phyloP scores from a whole-genome alignment of 2,113 vertebrate genomes.

The Calidris pugnax region DNA sequence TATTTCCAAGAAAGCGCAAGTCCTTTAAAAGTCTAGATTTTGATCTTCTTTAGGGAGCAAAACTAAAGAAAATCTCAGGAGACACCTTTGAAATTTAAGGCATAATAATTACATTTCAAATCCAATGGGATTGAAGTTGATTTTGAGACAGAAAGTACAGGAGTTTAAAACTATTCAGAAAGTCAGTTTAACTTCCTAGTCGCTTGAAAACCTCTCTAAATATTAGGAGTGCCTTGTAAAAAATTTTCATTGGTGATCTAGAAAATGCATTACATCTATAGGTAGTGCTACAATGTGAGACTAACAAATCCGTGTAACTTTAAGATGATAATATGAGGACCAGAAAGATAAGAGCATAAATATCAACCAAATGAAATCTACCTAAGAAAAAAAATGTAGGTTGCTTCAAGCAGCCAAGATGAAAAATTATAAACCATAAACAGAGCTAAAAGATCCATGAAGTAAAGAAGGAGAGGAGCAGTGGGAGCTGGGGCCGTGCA shows the following conservation, averaged over 20 bases:
- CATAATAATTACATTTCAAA: neutral
- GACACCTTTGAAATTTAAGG: neutral
- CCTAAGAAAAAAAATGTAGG: fast-evolving
- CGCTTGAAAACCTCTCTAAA: neutral
- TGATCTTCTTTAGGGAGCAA: neutral
- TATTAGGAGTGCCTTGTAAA: neutral
- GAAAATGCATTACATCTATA: neutral
- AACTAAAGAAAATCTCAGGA: neutral
- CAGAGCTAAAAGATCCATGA: neutral
- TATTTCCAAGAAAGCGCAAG: neutral
- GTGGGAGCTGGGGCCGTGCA: neutral
- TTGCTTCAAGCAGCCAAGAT: neutral
- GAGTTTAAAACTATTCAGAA: neutral
- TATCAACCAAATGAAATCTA: neutral
- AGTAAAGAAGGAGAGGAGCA: neutral
- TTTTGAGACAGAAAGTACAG: neutral
- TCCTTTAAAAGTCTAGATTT: neutral
- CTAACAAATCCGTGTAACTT: neutral
- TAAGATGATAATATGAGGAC: neutral
- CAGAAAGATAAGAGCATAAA: neutral
- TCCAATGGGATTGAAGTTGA: neutral
- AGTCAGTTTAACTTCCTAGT: neutral
- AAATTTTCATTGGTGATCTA: neutral
- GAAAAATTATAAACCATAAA: neutral
- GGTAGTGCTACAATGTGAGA: neutral